Conservation (phyloP, 1,140 invertebrate genomes). For the Zaprionus tsacasi region DNA sequence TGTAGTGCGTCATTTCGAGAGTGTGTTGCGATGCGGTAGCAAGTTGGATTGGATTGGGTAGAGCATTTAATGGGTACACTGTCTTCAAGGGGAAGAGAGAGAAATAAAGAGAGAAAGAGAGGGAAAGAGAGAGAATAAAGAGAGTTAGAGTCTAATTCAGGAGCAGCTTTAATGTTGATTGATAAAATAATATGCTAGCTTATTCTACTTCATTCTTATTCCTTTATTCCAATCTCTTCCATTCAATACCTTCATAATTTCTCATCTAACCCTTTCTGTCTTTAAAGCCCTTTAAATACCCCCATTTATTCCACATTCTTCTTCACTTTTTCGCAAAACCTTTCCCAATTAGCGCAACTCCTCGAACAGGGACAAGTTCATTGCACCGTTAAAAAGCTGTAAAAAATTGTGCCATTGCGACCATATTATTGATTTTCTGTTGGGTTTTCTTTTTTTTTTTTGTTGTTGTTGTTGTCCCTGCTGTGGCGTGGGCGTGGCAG, state of each 20-base stretch:
- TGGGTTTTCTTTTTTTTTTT: conserved; percentile 20
- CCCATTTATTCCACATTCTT: neutral
- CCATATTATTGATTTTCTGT: conserved; percentile 68
- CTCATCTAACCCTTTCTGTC: neutral
- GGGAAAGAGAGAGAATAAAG: neutral
- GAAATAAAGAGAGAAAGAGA: neutral
- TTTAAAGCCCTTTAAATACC: neutral
- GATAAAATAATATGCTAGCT: too few relatives aligned
- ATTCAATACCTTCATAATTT: too few relatives aligned
- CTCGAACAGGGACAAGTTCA: conserved; percentile 44
- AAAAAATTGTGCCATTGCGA: conserved; percentile 72
- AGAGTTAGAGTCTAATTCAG: neutral
- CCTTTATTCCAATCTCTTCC: too few relatives aligned
- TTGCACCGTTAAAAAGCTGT: conserved; percentile 44
- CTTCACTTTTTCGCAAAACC: neutral
- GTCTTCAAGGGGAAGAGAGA: neutral
- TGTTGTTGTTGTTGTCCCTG: neutral
- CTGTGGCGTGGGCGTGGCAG: conserved; percentile 32
- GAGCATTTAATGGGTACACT: neutral
- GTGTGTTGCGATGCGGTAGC: neutral
- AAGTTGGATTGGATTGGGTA: neutral
- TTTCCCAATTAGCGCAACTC: neutral
- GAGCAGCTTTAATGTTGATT: too few relatives aligned
- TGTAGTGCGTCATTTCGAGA: conserved; percentile 13
- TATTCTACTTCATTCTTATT: too few relatives aligned